Conservation (phyloP, 23 tunicate genomes). For the Halocynthia roretzi region DNA sequence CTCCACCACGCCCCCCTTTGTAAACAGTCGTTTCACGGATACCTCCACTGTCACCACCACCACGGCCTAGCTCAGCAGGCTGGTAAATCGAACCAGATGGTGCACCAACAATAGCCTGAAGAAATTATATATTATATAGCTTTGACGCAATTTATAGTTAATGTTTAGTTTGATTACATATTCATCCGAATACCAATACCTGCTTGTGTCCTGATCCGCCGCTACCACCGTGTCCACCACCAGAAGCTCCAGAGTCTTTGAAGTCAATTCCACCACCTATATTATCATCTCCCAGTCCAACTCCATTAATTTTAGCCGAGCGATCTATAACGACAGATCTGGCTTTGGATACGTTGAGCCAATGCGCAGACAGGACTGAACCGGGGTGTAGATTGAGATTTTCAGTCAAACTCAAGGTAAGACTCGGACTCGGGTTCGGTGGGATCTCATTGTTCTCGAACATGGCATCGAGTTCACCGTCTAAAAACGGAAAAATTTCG, state of each 20-base stretch:
- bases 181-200: not conserved
- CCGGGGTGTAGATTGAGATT: constrained; percentile 32
- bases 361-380: constrained; percentile 5
- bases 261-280: constrained; percentile 23
- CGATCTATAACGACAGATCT: constrained; percentile 11
- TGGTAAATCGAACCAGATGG: constrained; percentile 24
- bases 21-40: not conserved
- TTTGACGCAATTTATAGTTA: not conserved
- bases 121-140: not conserved
- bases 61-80: constrained; percentile 13
- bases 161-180: not conserved
- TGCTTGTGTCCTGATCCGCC: constrained; percentile 22
- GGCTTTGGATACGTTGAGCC: constrained; percentile 17
- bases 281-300: constrained; percentile 23
- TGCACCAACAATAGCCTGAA: constrained; percentile 19
- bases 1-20: constrained; percentile 24
- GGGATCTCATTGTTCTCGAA: constrained; percentile 16
- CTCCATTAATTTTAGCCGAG: constrained; percentile 14
- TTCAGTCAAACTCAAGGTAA: constrained; percentile 20
- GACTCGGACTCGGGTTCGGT: constrained; percentile 9
- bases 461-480: constrained; percentile 2
- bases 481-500: not conserved
- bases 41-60: constrained; percentile 15
- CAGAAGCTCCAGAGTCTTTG: constrained; percentile 16
- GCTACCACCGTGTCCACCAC: constrained; percentile 30